Evolutionary conservation across 2,888 invertebrate genomes (phyloP).

Genomic region (Adelognathus sp.): DNA sequence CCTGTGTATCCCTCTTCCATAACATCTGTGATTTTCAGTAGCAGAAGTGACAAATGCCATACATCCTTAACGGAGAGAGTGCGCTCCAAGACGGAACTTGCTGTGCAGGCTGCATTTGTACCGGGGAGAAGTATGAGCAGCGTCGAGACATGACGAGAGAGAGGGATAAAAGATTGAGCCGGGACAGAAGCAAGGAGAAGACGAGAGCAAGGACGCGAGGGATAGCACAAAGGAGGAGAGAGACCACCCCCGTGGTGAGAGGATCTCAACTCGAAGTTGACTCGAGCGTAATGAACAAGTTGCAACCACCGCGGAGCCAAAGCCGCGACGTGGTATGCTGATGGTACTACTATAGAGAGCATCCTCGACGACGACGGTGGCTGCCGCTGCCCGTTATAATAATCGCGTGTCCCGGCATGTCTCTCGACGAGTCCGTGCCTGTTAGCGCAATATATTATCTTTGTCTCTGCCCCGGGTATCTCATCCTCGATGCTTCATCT

Average conservation of each 20-base stretch:
- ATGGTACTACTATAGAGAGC: constrained; percentile 28
- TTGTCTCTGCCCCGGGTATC: constrained; percentile 33
- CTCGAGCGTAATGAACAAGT: constrained; percentile 72
- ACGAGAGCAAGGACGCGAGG: background rate
- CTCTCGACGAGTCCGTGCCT: constrained; percentile 49
- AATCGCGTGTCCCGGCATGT: constrained; percentile 67
- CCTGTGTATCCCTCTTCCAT: too few species aligned
- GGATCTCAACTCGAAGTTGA: constrained; percentile 63
- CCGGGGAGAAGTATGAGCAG: background rate
- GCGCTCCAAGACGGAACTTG: background rate
- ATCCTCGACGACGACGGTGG: background rate
- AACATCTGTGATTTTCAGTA: too few species aligned
- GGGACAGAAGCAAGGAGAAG: background rate
- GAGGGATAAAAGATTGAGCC: constrained; percentile 26
- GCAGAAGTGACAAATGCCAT: too few species aligned
- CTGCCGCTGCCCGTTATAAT: constrained; percentile 65
- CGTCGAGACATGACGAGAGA: constrained; percentile 19
- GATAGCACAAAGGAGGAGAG: background rate
- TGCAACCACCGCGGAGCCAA: constrained; percentile 59
- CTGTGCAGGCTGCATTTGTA: constrained; percentile 2
- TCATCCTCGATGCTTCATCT: constrained; percentile 22
- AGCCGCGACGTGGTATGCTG: constrained; percentile 23
- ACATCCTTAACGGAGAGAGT: constrained; percentile 15
- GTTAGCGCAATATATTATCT: constrained; percentile 48
- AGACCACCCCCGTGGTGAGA: constrained; percentile 8